phyloP scores from a whole-genome alignment of 2,888 invertebrate species.

The Pollenia angustigena region DNA sequence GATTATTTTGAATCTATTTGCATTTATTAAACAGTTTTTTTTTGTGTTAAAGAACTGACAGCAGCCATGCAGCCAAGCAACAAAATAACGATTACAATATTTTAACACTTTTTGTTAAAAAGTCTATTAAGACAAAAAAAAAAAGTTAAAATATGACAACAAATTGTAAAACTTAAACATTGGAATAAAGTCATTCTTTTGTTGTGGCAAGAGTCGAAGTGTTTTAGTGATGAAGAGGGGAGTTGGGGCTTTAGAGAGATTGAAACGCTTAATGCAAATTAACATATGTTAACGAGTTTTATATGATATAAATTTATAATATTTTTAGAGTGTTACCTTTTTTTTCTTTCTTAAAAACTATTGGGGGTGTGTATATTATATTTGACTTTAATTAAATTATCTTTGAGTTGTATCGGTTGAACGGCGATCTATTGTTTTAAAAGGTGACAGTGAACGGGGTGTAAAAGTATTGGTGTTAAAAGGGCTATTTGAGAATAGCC shows the following conservation, averaged over 20 bases:
- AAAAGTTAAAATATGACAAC: slow-evolving; percentile 1
- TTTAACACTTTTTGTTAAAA: slow-evolving; percentile 61
- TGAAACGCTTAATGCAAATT: slow-evolving; percentile 58
- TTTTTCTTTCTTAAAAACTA: neutral
- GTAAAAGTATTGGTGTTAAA: neutral
- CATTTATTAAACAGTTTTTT: slow-evolving; percentile 60
- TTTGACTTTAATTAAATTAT: slow-evolving; percentile 71
- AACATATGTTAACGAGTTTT: slow-evolving; percentile 73
- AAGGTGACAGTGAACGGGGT: neutral
- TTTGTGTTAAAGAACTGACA: slow-evolving; percentile 33
- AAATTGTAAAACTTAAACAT: slow-evolving; percentile 25
- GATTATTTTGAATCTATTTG: slow-evolving; percentile 66
- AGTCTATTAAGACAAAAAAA: neutral
- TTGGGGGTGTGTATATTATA: slow-evolving; percentile 68
- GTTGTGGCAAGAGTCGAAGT: slow-evolving; percentile 7
- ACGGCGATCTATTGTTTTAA: slow-evolving; percentile 36
- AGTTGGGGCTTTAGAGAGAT: neutral
- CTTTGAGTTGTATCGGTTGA: slow-evolving; percentile 28
- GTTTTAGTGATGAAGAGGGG: neutral
- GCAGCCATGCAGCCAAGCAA: slow-evolving; percentile 61
- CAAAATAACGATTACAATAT: slow-evolving; percentile 57
- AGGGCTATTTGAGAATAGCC: neutral
- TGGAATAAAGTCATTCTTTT: slow-evolving; percentile 62
- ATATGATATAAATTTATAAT: slow-evolving; percentile 47
- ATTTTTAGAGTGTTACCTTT: slow-evolving; percentile 10